Percentiles rank a stretch among this genome's conserved stretches.
phyloP scores from a whole-genome alignment of 2,888 invertebrate species.

The Leptinotarsa rubiginosa region DNA sequence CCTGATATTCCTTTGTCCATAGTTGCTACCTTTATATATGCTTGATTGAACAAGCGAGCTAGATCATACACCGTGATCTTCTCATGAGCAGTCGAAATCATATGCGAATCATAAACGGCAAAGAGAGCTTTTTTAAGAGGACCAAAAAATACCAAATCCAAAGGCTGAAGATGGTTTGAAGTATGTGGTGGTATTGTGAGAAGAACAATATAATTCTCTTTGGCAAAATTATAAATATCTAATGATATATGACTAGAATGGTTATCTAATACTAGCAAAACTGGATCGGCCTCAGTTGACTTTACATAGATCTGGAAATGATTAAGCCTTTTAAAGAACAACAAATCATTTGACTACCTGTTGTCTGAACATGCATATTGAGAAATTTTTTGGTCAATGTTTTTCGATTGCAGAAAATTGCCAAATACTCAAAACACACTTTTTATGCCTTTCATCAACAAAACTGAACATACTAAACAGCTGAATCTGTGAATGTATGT shows the following conservation, averaged over 20 bases:
- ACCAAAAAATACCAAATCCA: slow-evolving; percentile 33
- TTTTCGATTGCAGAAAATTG: not conserved
- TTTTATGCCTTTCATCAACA: too few relatives aligned
- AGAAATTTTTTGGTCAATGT: not conserved
- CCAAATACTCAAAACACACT: too few relatives aligned
- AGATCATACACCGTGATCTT: slow-evolving; percentile 34
- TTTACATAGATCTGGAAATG: slow-evolving; percentile 19
- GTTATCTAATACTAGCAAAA: slow-evolving; percentile 22
- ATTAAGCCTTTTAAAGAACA: too few relatives aligned
- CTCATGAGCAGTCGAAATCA: slow-evolving; percentile 37
- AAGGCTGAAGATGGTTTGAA: slow-evolving; percentile 30
- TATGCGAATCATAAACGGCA: slow-evolving; percentile 33
- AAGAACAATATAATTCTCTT: slow-evolving; percentile 32
- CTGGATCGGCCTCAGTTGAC: slow-evolving; percentile 29
- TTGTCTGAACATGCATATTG: too few relatives aligned
- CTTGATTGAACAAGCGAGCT: slow-evolving; percentile 41
- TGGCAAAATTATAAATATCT: slow-evolving; percentile 35
- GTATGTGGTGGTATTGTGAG: slow-evolving; percentile 37
- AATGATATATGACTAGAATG: slow-evolving; percentile 31
- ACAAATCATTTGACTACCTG: too few relatives aligned
- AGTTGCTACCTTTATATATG: slow-evolving; percentile 29
- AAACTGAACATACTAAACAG: too few relatives aligned
- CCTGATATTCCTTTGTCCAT: slow-evolving; percentile 41
- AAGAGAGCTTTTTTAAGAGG: slow-evolving; percentile 28
- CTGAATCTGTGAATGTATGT: too few relatives aligned